These are phyloP conservation scores for Xiphorhynchus elegans DNA, from an alignment of 2,113 vertebrate species.

Conservation along the genomic window DNA sequence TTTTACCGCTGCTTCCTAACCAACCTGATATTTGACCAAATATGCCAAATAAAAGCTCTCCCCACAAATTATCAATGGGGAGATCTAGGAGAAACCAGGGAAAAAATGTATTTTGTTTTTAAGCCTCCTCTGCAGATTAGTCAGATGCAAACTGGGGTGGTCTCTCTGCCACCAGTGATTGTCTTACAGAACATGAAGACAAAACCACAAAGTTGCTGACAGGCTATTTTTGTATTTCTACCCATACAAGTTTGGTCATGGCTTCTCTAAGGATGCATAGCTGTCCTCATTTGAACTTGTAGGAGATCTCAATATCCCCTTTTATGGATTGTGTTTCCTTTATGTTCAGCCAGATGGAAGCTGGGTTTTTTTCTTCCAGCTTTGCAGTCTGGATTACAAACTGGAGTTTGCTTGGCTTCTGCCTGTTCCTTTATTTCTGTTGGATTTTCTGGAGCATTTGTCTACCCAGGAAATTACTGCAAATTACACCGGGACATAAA, in stretches of 20 bases:
- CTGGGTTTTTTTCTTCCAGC: neutral
- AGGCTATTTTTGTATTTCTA: neutral
- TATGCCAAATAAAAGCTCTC: neutral
- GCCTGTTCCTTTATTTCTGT: neutral
- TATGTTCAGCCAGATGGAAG: constrained; percentile 24
- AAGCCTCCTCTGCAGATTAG: neutral
- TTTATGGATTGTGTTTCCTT: neutral
- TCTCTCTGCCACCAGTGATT: neutral
- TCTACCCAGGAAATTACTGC: neutral
- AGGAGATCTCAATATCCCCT: neutral
- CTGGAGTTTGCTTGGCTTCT: neutral
- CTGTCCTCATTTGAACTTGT: neutral
- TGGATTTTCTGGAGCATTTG: neutral
- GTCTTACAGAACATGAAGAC: neutral
- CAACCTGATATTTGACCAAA: neutral
- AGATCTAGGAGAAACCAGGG: neutral
- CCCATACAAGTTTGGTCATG: neutral
- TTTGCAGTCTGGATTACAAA: neutral
- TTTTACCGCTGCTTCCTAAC: neutral
- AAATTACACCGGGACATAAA: neutral
- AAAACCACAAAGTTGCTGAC: neutral
- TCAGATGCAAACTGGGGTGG: neutral
- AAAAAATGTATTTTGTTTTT: neutral
- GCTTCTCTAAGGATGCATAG: neutral
- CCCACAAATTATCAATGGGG: neutral